Base-by-base conservation (phyloP, 2,797 vertebrate species). In the Australoheros facetus region DNA sequence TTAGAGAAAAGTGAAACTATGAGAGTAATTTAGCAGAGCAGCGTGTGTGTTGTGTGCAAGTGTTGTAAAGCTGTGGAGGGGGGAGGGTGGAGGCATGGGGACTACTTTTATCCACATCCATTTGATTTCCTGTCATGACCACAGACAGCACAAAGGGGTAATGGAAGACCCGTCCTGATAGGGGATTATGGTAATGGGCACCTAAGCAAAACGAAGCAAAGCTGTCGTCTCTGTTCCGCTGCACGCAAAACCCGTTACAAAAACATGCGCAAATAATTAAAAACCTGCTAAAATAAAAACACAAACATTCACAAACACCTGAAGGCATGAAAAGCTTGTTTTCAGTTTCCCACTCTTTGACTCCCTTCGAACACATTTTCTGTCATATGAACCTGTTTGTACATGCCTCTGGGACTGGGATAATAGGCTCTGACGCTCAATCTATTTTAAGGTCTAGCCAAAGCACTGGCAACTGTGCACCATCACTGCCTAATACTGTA, bases 41-140 rank as follows among this genome's bases (percentile, higher is more conserved):
- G 21, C 8, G 60, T 59, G 74, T 48, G 79, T 75, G 62, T 57
- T 81, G 81, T 82, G 82, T 81, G 73, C 32, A 59, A 75, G 87
- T 79, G 80, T 81, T 85, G 66, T 71, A 73, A 81, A 74, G 37
- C 80, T 72, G 80, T 79, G 58, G 59, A 77, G 73, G 78, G 85
- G 14, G 75, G 73, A 56, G 73, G 78, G 85, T 17, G 75, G 73
- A 56, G 72, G 70, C 58, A 75, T 0, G 10, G 78, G 55, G 85
- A 79, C 80, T 84, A 84, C 92, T 91, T 91, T 92, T 89, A 88
- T 92, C 83, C 87, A 84, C 79, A 77, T 90, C 79, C 81, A 87
- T 92, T 93, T 90, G 82, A 89, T 92, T 93, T 91, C 80, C 87
- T 90, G 88, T 93, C 92, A 90, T 87, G 87, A 91, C 78, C 84